Base-by-base conservation (phyloP, 2,113 vertebrate species). In the Xenotilapia flavipinnis region DNA sequence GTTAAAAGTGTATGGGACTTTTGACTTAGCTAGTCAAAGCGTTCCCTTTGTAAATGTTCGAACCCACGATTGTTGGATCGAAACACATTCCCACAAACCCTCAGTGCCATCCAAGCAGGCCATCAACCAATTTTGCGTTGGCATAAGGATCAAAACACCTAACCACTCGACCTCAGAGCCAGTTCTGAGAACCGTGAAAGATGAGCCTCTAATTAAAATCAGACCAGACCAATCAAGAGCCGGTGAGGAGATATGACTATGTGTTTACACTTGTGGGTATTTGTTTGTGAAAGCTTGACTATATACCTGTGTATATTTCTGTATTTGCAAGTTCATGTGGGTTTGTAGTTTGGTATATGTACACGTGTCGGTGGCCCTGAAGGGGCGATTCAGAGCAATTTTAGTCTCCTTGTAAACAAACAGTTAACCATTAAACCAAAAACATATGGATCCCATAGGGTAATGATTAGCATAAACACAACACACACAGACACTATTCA, bases 131-230 rank as follows among this genome's bases (percentile, higher is more conserved):
- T 93, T 90, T 83, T 82, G 79, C 51, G 83, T 47, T 93, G 94
- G 94, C 93, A 92, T 86, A 62, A 47, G 88, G 92, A 90, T 91
- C 88, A 93, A 95, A 95, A 92, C 95, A 58, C 90, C 86, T 90
- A 92, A 93, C 93, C 87, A 81, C 94, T 79, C 54, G 23, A 95
- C 93, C 91, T 93, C 92, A 91, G 87, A 91, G 92, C 70, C 91
- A 91, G 89, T 93, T 92, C 90, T 90, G 77, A 92, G 90, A 93
- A 95, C 94, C 92, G 80, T 95, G 91, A 86, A 85, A 87, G 94
- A 94, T 93, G 93, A 94, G 92, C 90, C 84, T 94, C 91, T 94
- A 95, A 96, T 95, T 94, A 90, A 90, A 94, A 93, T 95, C 94
- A 95, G 94, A 92, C 91, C 89, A 81, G 84, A 93, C 93, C 91